phyloP scores from a whole-genome alignment of 2,888 invertebrate genomes.

The Nomada lathburiana region DNA sequence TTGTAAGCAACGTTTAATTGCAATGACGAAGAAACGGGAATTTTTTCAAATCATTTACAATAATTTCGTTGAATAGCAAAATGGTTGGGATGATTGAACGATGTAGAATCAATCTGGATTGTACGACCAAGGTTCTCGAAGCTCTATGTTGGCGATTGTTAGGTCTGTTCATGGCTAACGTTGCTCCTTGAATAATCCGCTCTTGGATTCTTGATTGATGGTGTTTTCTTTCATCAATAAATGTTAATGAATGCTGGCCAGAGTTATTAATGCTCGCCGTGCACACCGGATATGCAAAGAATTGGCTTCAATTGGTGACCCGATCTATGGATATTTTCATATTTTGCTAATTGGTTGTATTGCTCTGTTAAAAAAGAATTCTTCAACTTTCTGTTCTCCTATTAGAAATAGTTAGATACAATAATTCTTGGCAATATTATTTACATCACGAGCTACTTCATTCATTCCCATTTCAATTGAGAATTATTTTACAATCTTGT shows the following conservation, averaged over 20 bases:
- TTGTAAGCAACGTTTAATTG: too few species aligned
- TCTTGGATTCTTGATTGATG: conserved; percentile 29
- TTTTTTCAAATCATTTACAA: not conserved
- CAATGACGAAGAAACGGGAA: too few species aligned
- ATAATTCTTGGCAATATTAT: too few species aligned
- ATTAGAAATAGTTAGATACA: too few species aligned
- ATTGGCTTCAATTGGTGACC: not conserved
- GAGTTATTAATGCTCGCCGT: conserved; percentile 20
- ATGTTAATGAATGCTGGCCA: conserved; percentile 21
- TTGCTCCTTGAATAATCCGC: conserved; percentile 15
- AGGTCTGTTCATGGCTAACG: conserved; percentile 8
- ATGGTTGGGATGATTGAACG: not conserved
- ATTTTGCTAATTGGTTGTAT: not conserved
- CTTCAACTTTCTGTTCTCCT: too few species aligned
- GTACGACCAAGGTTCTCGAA: not conserved
- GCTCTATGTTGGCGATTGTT: conserved; percentile 10
- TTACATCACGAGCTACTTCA: too few species aligned
- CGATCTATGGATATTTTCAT: not conserved
- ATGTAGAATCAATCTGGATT: not conserved
- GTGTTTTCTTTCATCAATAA: conserved; percentile 27
- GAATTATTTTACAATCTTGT: not conserved
- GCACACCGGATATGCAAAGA: not conserved
- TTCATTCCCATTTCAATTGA: not conserved
- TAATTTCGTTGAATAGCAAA: not conserved
- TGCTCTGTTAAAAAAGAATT: too few species aligned